Evolutionary conservation across 2,113 vertebrate species (phyloP), one percentile per base, ranked within the genome.

Genomic region (Melanerpes aurifrons): DNA sequence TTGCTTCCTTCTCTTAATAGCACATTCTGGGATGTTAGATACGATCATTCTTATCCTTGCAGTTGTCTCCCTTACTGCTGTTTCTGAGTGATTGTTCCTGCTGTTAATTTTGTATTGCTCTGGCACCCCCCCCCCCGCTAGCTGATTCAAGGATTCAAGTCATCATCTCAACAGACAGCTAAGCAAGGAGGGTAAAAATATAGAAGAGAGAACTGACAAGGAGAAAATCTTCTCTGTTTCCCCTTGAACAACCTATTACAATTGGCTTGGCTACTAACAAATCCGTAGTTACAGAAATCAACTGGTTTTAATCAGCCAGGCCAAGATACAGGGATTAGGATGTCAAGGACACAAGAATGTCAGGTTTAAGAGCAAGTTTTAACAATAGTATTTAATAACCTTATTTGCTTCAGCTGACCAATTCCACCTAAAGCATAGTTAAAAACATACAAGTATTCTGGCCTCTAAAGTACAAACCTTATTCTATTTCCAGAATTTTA

Each of bases 161-260:
- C 28, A 64, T 21, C 29, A 45, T 8, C 31, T 25, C 68, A 80
- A 57, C 8, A 73, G 35, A 75, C 73, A 72, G 58, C 15, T 50
- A 64, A 47, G 21, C 17, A 78, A 48, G 10, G 19, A 37, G 15
- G 7, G 25, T 8, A 16, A 18, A 59, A 84, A 75, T 22, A 64
- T 0, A 61, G 54, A 45, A 76, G 40, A 0, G 0, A 76, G 22
- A 79, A 74, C 4, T 1, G 16, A 71, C 48, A 69, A 62, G 50
- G 31, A 82, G 10, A 20, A 69, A 66, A 66, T 25, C 16, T 28
- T 28, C 15, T 28, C 25, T n/a, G 16, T 47, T 82, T 87, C 35
- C 20, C 45, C 57, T 28, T 1, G 7, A 89, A 64, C 9, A 72
- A 32, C 13, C 10, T 68, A 20, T 67, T 73, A 54, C 9, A 56